These are phyloP conservation scores for Leptothorax acervorum DNA, from an alignment of 2,888 invertebrate genomes.

Conservation along the genomic window DNA sequence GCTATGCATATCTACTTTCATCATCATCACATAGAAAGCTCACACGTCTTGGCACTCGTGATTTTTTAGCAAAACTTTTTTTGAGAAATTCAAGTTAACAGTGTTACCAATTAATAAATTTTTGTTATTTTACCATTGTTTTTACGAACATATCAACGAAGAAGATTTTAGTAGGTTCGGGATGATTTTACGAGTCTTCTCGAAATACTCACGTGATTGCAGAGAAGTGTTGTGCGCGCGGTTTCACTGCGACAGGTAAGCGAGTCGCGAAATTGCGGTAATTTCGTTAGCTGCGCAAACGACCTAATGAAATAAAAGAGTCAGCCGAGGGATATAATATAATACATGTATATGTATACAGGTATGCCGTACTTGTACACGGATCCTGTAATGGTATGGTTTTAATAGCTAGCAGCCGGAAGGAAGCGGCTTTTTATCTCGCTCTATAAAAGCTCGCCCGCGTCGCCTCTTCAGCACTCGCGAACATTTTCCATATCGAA, in stretches of 20 bases:
- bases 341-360: slow-evolving; percentile 6
- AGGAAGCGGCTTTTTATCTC: slow-evolving; percentile 70
- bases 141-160: not conserved
- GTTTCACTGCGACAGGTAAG: slow-evolving; percentile 39
- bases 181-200: slow-evolving; percentile 11
- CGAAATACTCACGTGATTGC: slow-evolving; percentile 1
- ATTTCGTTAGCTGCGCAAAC: slow-evolving; percentile 77
- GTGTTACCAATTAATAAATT: not conserved
- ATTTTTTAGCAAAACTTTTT: not conserved
- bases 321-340: slow-evolving; percentile 62
- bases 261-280: slow-evolving; percentile 75
- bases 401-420: slow-evolving; percentile 70
- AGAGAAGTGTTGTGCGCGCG: slow-evolving; percentile 33
- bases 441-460: slow-evolving; percentile 54
- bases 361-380: not conserved
- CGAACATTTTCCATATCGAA: slow-evolving; percentile 40
- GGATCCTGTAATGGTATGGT: slow-evolving; percentile 69
- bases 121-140: not conserved
- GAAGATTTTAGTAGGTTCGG: not conserved
- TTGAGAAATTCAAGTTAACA: not conserved
- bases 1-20: not conserved
- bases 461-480: slow-evolving; percentile 22
- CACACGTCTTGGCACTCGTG: not conserved
- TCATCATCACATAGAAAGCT: not conserved
- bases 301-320: slow-evolving; percentile 78